These are phyloP conservation scores for Drosophila ustulata DNA, from an alignment of 2,888 invertebrate genomes.

Conservation along the genomic window DNA sequence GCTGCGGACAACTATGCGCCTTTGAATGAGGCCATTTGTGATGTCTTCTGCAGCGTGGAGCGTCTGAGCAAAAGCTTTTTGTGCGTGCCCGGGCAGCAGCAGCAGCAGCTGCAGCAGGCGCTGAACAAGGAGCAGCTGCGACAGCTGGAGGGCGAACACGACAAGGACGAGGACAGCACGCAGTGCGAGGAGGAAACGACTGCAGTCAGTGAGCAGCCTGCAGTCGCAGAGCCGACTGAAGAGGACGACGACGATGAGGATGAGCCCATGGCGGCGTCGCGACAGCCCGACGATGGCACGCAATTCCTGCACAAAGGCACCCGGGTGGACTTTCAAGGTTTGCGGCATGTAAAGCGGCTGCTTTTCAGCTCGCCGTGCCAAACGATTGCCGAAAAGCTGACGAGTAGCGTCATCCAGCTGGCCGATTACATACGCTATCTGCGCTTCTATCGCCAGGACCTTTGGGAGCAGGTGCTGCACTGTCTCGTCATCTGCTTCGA, in stretches of 20 bases:
- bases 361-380: constrained; percentile 74
- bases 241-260: constrained; percentile 50
- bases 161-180: constrained; percentile 94
- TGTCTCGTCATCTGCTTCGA: constrained; percentile 92
- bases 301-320: constrained; percentile 66
- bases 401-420: constrained; percentile 70
- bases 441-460: constrained; percentile 55
- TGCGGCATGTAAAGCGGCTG: constrained; percentile 86
- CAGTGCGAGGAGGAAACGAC: constrained; percentile 24
- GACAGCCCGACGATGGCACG: constrained; percentile 18
- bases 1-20: constrained; percentile 88
- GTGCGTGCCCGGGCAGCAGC: constrained; percentile 72
- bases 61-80: constrained; percentile 91
- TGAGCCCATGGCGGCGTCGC: constrained; percentile 61
- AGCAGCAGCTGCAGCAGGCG: constrained; percentile 86
- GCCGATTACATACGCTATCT: constrained; percentile 72
- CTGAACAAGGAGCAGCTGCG: constrained; percentile 91
- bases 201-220: not conserved
- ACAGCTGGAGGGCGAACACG: constrained; percentile 91
- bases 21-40: constrained; percentile 91
- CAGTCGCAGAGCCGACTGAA: too few relatives aligned
- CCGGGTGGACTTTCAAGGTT: constrained; percentile 87
- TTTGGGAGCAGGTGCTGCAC: constrained; percentile 81
- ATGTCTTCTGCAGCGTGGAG: constrained; percentile 90
- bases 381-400: constrained; percentile 79